Evolutionary conservation across 2,888 invertebrate species (phyloP).

Genomic region (Tribolium freemani): DNA sequence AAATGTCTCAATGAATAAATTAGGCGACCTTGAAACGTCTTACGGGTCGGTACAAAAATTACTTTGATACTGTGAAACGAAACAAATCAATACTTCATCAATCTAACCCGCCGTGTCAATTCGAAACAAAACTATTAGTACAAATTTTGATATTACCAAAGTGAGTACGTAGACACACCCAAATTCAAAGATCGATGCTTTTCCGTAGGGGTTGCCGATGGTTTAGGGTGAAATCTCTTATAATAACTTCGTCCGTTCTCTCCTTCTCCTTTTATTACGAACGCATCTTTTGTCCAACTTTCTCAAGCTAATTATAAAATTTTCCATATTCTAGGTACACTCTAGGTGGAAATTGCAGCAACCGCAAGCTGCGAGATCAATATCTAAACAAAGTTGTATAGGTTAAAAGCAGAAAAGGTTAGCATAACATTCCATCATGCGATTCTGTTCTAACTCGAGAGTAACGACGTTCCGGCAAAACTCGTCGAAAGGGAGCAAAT

Average conservation of each 20-base stretch:
- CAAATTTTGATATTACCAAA: conserved; percentile 17
- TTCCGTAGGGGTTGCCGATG: conserved; percentile 17
- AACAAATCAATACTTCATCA: conserved; percentile 30
- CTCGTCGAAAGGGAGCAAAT: conserved; percentile 48
- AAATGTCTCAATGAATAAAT: background rate
- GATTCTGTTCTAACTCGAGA: conserved; percentile 47
- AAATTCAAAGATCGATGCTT: conserved; percentile 37
- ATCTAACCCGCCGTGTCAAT: conserved; percentile 19
- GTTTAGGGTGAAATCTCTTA: conserved; percentile 16
- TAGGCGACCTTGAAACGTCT: background rate
- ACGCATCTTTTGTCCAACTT: conserved; percentile 24
- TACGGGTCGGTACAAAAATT: conserved; percentile 5
- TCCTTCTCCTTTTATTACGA: background rate
- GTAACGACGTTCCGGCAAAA: conserved; percentile 3
- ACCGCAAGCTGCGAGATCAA: conserved; percentile 33
- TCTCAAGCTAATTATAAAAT: conserved; percentile 25
- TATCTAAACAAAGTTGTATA: conserved; percentile 36
- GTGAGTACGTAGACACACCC: conserved; percentile 38
- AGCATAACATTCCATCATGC: conserved; percentile 60
- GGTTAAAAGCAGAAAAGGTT: conserved; percentile 55
- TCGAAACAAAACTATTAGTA: conserved; percentile 6
- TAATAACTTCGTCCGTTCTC: background rate
- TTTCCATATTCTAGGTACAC: conserved; percentile 10
- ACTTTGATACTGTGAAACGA: background rate
- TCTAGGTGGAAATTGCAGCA: conserved; percentile 30